phyloP scores from a whole-genome alignment of 2,797 vertebrate genomes.

The Ara ararauna region DNA sequence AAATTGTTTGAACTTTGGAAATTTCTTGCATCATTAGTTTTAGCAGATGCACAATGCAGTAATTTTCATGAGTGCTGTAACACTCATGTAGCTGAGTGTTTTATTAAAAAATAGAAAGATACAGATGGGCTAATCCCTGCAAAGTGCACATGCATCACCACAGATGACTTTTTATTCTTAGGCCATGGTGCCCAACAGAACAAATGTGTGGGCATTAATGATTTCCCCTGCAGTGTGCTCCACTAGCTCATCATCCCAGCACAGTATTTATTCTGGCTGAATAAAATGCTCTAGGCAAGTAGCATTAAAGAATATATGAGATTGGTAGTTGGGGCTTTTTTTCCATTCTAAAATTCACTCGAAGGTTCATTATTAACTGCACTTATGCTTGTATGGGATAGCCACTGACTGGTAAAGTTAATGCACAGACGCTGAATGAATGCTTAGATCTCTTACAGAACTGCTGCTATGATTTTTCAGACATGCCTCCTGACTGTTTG shows the following conservation, averaged over 20 bases:
- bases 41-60: conserved; percentile 41
- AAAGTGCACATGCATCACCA: conserved; percentile 45
- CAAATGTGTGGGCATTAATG: conserved; percentile 30
- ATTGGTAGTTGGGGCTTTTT: neutral
- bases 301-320: neutral
- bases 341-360: neutral
- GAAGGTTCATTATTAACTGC: neutral
- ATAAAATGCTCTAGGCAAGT: conserved; percentile 42
- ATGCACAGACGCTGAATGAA: neutral
- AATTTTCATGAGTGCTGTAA: conserved; percentile 61
- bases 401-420: neutral
- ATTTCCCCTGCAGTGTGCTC: conserved; percentile 32
- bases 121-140: conserved; percentile 36
- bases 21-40: conserved; percentile 60
- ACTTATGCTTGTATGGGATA: neutral
- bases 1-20: conserved; percentile 57
- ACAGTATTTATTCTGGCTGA: conserved; percentile 40
- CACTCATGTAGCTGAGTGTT: conserved; percentile 53
- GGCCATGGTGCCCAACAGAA: conserved; percentile 14
- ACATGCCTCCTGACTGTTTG: neutral
- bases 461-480: neutral
- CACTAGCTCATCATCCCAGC: conserved; percentile 28
- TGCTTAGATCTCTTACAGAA: neutral
- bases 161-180: conserved; percentile 41
- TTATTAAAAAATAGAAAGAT: conserved; percentile 29